phyloP scores from a whole-genome alignment of 2,113 vertebrate species.

The Gavia stellata region DNA sequence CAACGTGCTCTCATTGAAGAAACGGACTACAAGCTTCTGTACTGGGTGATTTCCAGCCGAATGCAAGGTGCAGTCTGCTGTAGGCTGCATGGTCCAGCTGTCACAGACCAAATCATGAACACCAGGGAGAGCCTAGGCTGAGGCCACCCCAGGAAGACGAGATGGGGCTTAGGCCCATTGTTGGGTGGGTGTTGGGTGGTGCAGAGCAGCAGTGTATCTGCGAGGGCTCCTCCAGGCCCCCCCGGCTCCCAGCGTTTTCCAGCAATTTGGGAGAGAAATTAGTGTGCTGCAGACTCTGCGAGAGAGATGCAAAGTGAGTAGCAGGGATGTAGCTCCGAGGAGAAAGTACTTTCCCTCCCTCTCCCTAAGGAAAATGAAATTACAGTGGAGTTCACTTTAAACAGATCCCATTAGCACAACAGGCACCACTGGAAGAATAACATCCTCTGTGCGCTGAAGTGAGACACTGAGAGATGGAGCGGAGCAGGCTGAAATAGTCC shows the following conservation, averaged over 20 bases:
- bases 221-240: not conserved
- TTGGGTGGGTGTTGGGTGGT: not conserved
- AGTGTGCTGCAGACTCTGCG: not conserved
- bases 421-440: slow-evolving; percentile 27
- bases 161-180: not conserved
- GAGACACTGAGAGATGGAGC: not conserved
- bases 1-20: not conserved
- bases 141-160: not conserved
- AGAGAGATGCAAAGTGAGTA: not conserved
- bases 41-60: not conserved
- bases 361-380: slow-evolving; percentile 54
- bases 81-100: not conserved
- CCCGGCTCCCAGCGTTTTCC: not conserved
- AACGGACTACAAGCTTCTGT: not conserved
- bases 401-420: slow-evolving; percentile 37
- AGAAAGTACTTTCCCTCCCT: not conserved
- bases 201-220: not conserved
- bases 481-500: not conserved
- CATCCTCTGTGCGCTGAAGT: slow-evolving; percentile 1
- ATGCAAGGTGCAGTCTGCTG: not conserved
- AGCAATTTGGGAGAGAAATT: not conserved
- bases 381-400: slow-evolving; percentile 39
- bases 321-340: not conserved
- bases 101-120: not conserved
- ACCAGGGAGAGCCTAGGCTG: not conserved